A percentile compares a stretch with the other conserved stretches of the same genome.
phyloP scores from a whole-genome alignment of 2,888 invertebrate species.

The Quadriops clusia region DNA sequence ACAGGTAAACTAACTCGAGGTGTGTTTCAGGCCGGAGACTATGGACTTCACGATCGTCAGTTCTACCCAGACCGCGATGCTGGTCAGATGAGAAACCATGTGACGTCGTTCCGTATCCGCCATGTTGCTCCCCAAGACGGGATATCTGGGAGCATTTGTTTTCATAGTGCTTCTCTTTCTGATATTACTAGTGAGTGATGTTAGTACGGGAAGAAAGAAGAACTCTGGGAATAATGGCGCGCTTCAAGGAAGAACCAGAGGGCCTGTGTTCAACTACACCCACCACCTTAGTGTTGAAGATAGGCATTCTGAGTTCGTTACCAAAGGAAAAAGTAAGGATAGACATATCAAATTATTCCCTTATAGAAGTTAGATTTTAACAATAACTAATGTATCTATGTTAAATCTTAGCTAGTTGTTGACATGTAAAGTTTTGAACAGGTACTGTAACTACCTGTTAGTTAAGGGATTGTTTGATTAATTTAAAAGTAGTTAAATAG shows the following conservation, averaged over 20 bases:
- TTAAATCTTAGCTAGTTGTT: no score
- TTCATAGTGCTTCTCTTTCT: conserved; percentile 14
- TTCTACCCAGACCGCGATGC: conserved; percentile 19
- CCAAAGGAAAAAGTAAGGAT: conserved; percentile 34
- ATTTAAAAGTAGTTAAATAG: no score
- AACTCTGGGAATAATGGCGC: no score
- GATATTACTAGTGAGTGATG: conserved; percentile 13
- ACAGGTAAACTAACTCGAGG: conserved; percentile 24
- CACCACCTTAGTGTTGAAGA: no score
- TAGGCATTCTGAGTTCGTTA: conserved; percentile 27
- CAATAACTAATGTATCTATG: no score
- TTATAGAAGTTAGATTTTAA: conserved; percentile 1
- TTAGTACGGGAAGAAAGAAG: neutral
- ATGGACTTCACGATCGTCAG: no score
- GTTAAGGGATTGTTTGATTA: no score
- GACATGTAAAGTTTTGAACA: no score
- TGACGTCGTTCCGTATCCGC: conserved; percentile 16
- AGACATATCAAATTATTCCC: neutral
- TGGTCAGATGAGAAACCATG: conserved; percentile 17
- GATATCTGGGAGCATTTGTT: no score
- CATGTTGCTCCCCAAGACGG: conserved; percentile 22
- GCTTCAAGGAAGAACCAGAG: no score
- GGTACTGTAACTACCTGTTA: no score
- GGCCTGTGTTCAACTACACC: no score
- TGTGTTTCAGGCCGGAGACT: conserved; percentile 19